phyloP scores from a whole-genome alignment of 2,888 invertebrate species.

The Oscheius sp. region DNA sequence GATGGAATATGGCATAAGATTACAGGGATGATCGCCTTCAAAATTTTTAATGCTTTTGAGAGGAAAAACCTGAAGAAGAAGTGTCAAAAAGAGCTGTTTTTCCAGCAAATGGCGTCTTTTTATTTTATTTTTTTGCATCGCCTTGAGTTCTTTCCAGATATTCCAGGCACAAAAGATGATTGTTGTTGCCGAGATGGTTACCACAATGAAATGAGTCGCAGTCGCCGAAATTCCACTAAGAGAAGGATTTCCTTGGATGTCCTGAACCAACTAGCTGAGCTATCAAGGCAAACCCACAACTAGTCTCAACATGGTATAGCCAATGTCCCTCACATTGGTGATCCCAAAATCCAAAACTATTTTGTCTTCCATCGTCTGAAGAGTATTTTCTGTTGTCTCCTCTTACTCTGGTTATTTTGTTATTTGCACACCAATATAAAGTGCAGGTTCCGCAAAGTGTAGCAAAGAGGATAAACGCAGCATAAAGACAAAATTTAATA shows the following conservation, averaged over 20 bases:
- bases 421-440: conserved; percentile 19
- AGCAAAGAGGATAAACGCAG: background rate
- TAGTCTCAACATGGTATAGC: conserved; percentile 14
- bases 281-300: background rate
- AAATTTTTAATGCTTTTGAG: background rate
- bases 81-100: conserved; percentile 7
- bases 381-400: background rate
- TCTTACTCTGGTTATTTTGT: conserved; percentile 1
- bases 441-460: conserved; percentile 2
- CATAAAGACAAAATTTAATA: too few species aligned
- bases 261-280: background rate
- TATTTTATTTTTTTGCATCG: background rate
- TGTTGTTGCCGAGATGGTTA: background rate
- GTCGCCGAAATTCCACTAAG: conserved; percentile 4
- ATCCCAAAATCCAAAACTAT: conserved; percentile 9
- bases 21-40: conserved; percentile 12
- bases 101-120: too few species aligned
- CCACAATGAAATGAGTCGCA: background rate
- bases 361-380: conserved; percentile 16
- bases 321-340: conserved; percentile 10
- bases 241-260: conserved; percentile 4
- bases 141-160: background rate
- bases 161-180: conserved; percentile 5
- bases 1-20: conserved; percentile 18
- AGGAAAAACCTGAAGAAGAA: background rate